A percentile compares a stretch with the other conserved stretches of the same genome.
Conservation (phyloP, 2,888 invertebrate genomes). For the Eupeodes latifasciatus region DNA sequence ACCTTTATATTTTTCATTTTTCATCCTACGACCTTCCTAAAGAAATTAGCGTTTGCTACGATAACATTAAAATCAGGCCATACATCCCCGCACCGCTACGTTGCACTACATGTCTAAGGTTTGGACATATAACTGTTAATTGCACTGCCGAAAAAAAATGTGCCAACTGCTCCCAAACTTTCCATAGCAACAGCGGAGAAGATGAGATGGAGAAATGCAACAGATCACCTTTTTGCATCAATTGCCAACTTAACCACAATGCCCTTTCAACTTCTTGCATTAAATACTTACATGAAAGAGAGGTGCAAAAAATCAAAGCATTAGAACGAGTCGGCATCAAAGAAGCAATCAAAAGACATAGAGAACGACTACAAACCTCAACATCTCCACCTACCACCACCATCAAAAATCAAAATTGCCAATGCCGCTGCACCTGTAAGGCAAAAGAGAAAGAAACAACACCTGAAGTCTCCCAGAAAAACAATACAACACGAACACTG, state of each 20-base stretch:
- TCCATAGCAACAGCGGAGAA: not conserved
- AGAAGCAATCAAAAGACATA: not conserved
- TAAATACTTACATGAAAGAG: slow-evolving; percentile 3
- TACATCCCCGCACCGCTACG: not conserved
- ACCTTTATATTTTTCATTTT: not conserved
- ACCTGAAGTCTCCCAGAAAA: not conserved
- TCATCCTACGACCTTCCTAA: not conserved
- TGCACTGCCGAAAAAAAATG: slow-evolving; percentile 1
- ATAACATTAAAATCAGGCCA: slow-evolving; percentile 1
- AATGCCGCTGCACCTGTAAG: not conserved
- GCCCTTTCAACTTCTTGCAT: not conserved
- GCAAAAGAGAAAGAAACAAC: not conserved
- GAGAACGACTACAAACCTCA: not conserved
- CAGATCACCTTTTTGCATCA: not conserved
- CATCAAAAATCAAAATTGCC: not conserved
- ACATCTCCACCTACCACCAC: not conserved
- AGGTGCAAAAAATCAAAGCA: slow-evolving; percentile 12
- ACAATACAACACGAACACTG: not conserved
- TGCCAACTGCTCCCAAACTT: not conserved
- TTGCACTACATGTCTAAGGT: not conserved
- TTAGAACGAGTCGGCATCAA: not conserved
- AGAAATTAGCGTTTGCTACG: not conserved
- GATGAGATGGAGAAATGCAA: not conserved
- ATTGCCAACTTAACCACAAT: not conserved
- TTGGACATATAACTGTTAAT: not conserved